These are phyloP conservation scores for Antigone vipio DNA, from an alignment of 2,113 vertebrate genomes.

Conservation along the genomic window DNA sequence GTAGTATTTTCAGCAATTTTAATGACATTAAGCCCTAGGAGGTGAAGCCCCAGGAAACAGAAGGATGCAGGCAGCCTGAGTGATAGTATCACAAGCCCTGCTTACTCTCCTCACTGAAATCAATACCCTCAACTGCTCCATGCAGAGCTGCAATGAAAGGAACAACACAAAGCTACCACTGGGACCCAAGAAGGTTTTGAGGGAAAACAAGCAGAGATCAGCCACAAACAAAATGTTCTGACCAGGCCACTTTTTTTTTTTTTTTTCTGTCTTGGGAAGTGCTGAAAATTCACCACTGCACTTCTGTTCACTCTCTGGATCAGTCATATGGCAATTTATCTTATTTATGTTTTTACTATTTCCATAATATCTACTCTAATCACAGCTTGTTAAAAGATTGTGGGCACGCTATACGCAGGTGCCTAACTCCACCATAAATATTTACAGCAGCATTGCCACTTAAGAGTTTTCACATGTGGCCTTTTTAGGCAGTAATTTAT, in stretches of 20 bases:
- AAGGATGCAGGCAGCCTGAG: background rate
- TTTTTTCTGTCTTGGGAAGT: background rate
- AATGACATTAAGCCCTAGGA: slow-evolving; percentile 29
- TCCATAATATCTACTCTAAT: background rate
- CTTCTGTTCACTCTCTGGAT: background rate
- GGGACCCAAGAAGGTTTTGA: background rate
- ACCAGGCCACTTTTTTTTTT: background rate
- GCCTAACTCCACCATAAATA: slow-evolving; percentile 18
- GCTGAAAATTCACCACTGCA: background rate
- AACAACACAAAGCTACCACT: background rate
- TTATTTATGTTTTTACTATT: background rate
- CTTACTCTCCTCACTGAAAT: background rate
- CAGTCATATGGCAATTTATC: background rate
- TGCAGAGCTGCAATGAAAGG: slow-evolving; percentile 35
- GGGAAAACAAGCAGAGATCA: background rate
- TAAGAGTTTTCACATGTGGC: slow-evolving; percentile 8
- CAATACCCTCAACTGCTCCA: background rate
- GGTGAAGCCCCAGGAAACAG: slow-evolving; percentile 14
- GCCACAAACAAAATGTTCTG: background rate
- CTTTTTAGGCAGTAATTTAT: slow-evolving; percentile 17
- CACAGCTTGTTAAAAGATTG: background rate
- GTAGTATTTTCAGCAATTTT: slow-evolving; percentile 33
- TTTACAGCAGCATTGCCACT: slow-evolving; percentile 19
- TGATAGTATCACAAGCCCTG: background rate
- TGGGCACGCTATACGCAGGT: background rate